Percentiles rank a stretch among this genome's conserved stretches.
These are phyloP conservation scores for Drosophila phalerata DNA, from an alignment of 2,888 invertebrate genomes.

Conservation along the genomic window DNA sequence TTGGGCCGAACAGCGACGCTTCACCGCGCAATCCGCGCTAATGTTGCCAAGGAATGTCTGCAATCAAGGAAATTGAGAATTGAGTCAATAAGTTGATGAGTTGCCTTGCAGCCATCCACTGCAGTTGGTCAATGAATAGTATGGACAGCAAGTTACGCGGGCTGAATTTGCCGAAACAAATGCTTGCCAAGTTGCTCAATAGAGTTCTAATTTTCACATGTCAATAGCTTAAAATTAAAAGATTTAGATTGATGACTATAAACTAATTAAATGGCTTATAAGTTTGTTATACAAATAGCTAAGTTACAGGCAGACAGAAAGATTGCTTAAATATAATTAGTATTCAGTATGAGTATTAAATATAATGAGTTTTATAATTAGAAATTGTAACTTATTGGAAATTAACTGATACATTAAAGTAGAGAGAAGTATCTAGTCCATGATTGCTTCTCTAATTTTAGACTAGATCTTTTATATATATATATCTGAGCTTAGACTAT, in stretches of 20 bases:
- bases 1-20: conserved; percentile 92
- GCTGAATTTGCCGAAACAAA: conserved; percentile 1
- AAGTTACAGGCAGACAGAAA: not conserved
- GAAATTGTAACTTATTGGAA: not conserved
- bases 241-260: not conserved
- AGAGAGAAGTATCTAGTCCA: too few species aligned
- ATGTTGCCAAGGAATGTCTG: conserved; percentile 85
- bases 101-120: conserved; percentile 15
- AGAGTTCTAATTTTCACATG: conserved; percentile 6
- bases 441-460: too few species aligned
- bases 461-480: too few species aligned
- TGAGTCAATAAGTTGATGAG: conserved; percentile 42
- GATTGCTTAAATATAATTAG: not conserved
- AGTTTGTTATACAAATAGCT: not conserved
- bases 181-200: conserved; percentile 10
- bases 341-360: too few species aligned
- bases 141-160: conserved; percentile 2
- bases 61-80: conserved; percentile 41
- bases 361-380: too few species aligned
- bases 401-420: not conserved
- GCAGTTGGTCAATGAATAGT: conserved; percentile 27
- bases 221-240: not conserved
- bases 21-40: conserved; percentile 88
- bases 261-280: not conserved
- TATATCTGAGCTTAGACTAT: too few species aligned